Evolutionary conservation across 2,113 vertebrate genomes (phyloP).

Genomic region (Perognathus longimembris): DNA sequence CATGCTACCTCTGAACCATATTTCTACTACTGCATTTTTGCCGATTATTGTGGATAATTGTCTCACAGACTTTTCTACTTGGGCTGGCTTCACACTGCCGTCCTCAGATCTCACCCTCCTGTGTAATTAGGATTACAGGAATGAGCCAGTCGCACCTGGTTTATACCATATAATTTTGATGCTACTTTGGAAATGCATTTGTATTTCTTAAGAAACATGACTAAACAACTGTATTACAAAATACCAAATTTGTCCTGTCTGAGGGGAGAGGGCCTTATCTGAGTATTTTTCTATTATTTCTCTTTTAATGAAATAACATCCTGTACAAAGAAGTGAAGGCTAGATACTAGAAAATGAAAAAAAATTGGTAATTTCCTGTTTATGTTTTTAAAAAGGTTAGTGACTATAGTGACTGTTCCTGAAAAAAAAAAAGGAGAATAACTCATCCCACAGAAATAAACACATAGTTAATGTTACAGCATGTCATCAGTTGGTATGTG

Average conservation of each 20-base stretch:
- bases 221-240: neutral
- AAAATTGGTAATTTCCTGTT: neutral
- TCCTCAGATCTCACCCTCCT: too few relatives aligned
- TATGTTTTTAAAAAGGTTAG: neutral
- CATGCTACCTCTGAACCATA: too few relatives aligned
- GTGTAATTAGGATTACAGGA: too few relatives aligned
- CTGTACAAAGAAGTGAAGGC: neutral
- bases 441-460: neutral
- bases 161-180: neutral
- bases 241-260: neutral
- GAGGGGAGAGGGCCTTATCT: neutral
- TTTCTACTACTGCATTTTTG: too few relatives aligned
- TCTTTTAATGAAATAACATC: neutral
- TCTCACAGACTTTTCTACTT: too few relatives aligned
- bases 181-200: neutral
- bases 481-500: neutral
- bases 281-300: neutral
- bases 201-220: neutral
- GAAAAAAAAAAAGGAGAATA: neutral
- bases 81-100: too few relatives aligned
- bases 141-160: too few relatives aligned
- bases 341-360: constrained; percentile 1
- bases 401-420: neutral
- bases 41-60: too few relatives aligned
- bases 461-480: neutral